Evolutionary conservation across 2,113 vertebrate genomes (phyloP).

Genomic region (Cygnus buccinator): DNA sequence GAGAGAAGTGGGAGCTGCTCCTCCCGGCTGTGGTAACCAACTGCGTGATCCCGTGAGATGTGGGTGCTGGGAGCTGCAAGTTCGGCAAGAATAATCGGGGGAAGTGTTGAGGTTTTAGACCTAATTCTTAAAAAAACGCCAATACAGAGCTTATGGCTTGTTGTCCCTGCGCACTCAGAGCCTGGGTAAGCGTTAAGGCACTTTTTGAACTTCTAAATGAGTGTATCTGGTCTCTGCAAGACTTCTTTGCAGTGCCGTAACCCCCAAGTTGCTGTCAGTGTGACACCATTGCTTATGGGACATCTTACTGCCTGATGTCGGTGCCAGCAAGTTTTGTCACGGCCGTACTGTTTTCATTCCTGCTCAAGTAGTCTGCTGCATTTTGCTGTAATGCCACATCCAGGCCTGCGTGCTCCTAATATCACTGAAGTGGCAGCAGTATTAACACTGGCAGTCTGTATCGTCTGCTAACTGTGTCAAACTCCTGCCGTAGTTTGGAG

Average conservation of each 20-base stretch:
- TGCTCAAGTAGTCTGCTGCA: not conserved
- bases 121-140: not conserved
- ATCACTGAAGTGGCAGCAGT: too few species aligned
- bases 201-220: not conserved
- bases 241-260: not conserved
- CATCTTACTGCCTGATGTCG: not conserved
- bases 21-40: rapidly evolving
- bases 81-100: rapidly evolving
- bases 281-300: rapidly evolving
- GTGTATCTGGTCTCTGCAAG: not conserved
- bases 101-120: not conserved
- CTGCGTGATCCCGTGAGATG: too few species aligned
- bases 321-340: rapidly evolving
- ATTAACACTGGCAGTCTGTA: not conserved
- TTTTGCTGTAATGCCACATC: not conserved
- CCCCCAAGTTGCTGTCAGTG: not conserved
- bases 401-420: not conserved
- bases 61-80: not conserved
- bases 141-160: rapidly evolving
- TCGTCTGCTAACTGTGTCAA: not conserved
- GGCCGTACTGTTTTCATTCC: not conserved
- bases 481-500: not conserved
- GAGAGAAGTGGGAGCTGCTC: not conserved
- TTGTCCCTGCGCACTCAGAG: not conserved
- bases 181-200: rapidly evolving